Conservation (phyloP, 2,888 invertebrate species). For the Chrysomela aeneicollis region DNA sequence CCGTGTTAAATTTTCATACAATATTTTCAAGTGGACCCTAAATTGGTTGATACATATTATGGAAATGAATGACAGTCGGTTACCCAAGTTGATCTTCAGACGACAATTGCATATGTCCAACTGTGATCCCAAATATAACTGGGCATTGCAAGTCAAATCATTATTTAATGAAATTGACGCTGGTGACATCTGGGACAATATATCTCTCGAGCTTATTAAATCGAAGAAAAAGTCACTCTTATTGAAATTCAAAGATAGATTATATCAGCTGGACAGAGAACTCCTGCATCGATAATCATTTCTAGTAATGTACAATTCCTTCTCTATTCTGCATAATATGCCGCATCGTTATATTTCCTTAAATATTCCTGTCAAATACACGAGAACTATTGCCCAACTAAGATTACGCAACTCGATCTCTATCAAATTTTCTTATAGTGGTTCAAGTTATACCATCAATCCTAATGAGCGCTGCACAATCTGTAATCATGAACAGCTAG, state of each 20-base stretch:
- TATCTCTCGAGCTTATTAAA: slow-evolving; percentile 5
- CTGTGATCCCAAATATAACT: not conserved
- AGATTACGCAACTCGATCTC: slow-evolving; percentile 3
- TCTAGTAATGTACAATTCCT: not conserved
- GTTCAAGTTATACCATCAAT: not conserved
- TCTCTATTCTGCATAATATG: not conserved
- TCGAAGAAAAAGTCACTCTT: not conserved
- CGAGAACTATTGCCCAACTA: slow-evolving; percentile 1
- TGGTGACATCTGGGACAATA: not conserved
- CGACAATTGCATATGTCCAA: not conserved
- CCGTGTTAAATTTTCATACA: not conserved
- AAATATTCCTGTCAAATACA: not conserved
- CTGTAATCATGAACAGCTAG: not conserved
- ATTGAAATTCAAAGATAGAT: not conserved
- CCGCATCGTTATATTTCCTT: not conserved
- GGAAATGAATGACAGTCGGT: not conserved
- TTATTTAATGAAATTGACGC: not conserved
- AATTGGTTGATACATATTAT: not conserved
- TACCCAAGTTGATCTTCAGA: not conserved
- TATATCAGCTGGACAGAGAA: not conserved
- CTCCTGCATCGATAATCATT: not conserved
- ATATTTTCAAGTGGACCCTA: not conserved
- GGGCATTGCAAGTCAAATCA: not conserved
- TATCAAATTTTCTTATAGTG: not conserved
- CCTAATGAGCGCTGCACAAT: not conserved